Percentiles rank a stretch among this genome's conserved stretches.
phyloP scores from a whole-genome alignment of 1,140 invertebrate species.

The Scaptomyza montana region DNA sequence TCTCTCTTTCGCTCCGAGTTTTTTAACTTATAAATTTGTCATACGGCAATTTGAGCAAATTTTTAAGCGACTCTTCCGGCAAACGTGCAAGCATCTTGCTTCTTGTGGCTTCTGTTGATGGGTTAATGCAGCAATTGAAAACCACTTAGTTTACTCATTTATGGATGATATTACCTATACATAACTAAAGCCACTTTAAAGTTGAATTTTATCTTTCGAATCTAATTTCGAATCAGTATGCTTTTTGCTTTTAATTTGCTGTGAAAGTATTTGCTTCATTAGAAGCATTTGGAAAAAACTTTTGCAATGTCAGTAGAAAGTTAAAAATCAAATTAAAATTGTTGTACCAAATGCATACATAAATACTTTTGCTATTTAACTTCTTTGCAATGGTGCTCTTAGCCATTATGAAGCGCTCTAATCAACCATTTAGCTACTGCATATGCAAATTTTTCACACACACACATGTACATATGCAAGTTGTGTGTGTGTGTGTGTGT shows the following conservation, averaged over 20 bases:
- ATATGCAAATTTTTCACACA: conserved; percentile 23
- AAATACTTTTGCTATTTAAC: conserved; percentile 33
- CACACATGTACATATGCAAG: background rate
- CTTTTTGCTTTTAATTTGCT: background rate
- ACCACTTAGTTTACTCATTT: conserved; percentile 30
- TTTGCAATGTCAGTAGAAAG: conserved; percentile 35
- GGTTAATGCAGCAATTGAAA: conserved; percentile 34
- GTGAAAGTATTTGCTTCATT: conserved; percentile 27
- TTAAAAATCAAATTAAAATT: conserved; percentile 35
- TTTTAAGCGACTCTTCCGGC: conserved; percentile 31
- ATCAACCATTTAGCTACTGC: conserved; percentile 60
- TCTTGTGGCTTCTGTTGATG: conserved; percentile 18
- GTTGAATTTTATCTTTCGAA: background rate
- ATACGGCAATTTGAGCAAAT: conserved; percentile 62
- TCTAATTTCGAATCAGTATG: background rate
- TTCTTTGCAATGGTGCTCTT: conserved; percentile 14
- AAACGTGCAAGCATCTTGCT: conserved; percentile 24
- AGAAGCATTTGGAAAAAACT: conserved; percentile 26
- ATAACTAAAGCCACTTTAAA: background rate
- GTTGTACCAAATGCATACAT: background rate
- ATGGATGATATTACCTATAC: conserved; percentile 4
- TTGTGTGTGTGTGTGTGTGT: conserved; percentile 24
- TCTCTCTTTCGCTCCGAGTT: background rate
- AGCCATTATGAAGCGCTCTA: conserved; percentile 47
- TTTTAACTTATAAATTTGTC: conserved; percentile 59